Evolutionary conservation across 2,888 invertebrate species (phyloP).

Genomic region (Diadromus collaris): DNA sequence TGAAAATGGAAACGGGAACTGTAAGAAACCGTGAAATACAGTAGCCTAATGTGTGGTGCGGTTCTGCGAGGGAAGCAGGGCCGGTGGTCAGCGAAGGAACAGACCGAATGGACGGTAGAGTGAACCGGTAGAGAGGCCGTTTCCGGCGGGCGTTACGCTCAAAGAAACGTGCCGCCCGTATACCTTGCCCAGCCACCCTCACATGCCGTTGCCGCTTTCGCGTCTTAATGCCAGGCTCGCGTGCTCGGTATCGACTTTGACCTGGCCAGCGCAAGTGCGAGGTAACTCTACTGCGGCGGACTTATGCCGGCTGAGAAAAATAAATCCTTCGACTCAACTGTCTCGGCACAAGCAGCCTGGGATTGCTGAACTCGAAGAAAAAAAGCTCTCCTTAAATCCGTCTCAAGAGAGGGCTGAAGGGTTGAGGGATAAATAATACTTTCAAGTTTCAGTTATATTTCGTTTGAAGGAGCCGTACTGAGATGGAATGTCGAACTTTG

Average conservation of each 20-base stretch:
- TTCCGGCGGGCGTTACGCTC: conserved; percentile 62
- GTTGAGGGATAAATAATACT: not conserved
- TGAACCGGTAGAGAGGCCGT: conserved; percentile 51
- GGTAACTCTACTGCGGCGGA: conserved; percentile 28
- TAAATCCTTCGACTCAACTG: conserved; percentile 29
- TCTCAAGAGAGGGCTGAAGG: not conserved
- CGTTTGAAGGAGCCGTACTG: not conserved
- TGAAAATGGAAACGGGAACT: conserved; percentile 44
- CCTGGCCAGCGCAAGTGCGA: conserved; percentile 51
- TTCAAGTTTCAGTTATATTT: not conserved
- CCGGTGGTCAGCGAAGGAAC: conserved; percentile 38
- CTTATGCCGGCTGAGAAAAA: conserved; percentile 38
- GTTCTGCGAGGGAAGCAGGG: conserved; percentile 30
- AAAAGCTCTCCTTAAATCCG: not conserved
- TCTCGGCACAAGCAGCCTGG: not conserved
- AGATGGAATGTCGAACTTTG: not conserved
- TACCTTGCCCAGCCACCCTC: conserved; percentile 47
- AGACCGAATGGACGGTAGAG: conserved; percentile 39
- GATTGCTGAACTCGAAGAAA: not conserved
- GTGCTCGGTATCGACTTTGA: conserved; percentile 70
- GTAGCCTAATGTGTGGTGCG: conserved; percentile 11
- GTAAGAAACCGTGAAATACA: conserved; percentile 45
- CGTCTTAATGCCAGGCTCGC: conserved; percentile 69
- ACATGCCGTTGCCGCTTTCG: conserved; percentile 61
- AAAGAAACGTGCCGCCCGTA: conserved; percentile 62